Base-by-base conservation (phyloP, 2,888 invertebrate genomes). In the Homarus gammarus region DNA sequence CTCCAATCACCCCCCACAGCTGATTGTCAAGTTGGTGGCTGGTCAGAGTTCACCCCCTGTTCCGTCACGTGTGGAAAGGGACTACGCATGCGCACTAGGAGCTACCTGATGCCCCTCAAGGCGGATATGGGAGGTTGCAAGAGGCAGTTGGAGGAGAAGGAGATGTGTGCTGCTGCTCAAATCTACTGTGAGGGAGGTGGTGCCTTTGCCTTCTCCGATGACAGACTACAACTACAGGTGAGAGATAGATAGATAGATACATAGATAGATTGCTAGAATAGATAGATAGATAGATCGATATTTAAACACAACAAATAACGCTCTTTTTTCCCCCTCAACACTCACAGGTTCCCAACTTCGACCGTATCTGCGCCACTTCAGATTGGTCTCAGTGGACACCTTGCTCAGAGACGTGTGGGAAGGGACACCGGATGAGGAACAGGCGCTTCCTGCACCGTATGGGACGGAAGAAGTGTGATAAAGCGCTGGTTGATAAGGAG, bases 41-140 rank as follows among this genome's bases (percentile, higher is more conserved):
- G 97, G 95, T 95, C 95, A 6, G 93, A 95, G 15, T 98, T 97
- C 97, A 96, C 96, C 44, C 94, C 95, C 31, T 98, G 98, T 93
- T 93, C 97, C 6, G 97, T 97, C 64, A 95, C 96, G 49, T 99
- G 98, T 94, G 98, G 98, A 89, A 97, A 97, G 94, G 98, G 98
- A 40, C 95, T 96, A 92, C 95, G 97, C 93, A 96, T 97, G 95
- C 95, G 98, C 93, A 96, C 95, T 88, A 95, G 98, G 88, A 94
- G 95, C 92, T 98, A 97, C 94, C 94, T 95, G 31, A 83, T 91
- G 79, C 96, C 96, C 75, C 95, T 96, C 93, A 96, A 96, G 93
- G 98, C 98, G 8, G 94, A 94, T 92, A 96, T 96, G 95, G 95
- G 95, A 93, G 94, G 95, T 92, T 96, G 96, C 93, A 95, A 95